A percentile compares a stretch with the other conserved stretches of the same genome.
Evolutionary conservation across 2,888 invertebrate genomes (phyloP).

Genomic region (Thecocarcelia acutangulata): DNA sequence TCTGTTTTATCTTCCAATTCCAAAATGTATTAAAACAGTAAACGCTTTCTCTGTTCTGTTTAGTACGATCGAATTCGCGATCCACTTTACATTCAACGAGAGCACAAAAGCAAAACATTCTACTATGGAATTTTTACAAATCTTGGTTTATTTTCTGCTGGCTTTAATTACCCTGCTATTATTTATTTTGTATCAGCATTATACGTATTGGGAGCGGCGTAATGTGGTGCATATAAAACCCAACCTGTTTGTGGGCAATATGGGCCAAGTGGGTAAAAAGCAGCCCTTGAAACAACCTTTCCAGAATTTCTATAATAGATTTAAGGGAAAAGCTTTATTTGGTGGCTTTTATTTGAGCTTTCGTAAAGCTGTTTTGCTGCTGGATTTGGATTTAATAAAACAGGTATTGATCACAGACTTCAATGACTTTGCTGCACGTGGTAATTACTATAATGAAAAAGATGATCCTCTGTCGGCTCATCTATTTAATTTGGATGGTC

Average conservation of each 20-base stretch:
- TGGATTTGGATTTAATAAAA: conserved; percentile 79
- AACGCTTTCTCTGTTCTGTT: conserved; percentile 12
- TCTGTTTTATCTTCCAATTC: neutral
- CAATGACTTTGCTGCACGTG: conserved; percentile 78
- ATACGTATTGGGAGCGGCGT: conserved; percentile 73
- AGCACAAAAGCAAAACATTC: neutral
- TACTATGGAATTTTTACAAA: conserved; percentile 50
- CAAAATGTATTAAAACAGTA: neutral
- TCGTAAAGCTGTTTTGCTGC: conserved; percentile 72
- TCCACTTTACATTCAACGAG: neutral
- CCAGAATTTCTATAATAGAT: conserved; percentile 74
- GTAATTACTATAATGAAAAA: conserved; percentile 77
- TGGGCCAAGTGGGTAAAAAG: conserved; percentile 72
- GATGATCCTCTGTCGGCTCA: conserved; percentile 80
- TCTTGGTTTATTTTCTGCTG: conserved; percentile 54
- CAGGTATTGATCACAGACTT: conserved; percentile 80
- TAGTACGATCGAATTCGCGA: conserved; percentile 12
- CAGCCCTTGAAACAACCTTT: conserved; percentile 72
- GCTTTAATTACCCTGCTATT: conserved; percentile 46
- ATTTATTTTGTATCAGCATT: conserved; percentile 64
- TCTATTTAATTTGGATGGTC: conserved; percentile 79
- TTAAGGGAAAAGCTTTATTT: conserved; percentile 73
- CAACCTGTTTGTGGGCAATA: conserved; percentile 72
- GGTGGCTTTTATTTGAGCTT: conserved; percentile 76
- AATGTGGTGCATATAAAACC: conserved; percentile 74